Base-by-base conservation (phyloP, 2,113 vertebrate species). In the Melospiza melodia region DNA sequence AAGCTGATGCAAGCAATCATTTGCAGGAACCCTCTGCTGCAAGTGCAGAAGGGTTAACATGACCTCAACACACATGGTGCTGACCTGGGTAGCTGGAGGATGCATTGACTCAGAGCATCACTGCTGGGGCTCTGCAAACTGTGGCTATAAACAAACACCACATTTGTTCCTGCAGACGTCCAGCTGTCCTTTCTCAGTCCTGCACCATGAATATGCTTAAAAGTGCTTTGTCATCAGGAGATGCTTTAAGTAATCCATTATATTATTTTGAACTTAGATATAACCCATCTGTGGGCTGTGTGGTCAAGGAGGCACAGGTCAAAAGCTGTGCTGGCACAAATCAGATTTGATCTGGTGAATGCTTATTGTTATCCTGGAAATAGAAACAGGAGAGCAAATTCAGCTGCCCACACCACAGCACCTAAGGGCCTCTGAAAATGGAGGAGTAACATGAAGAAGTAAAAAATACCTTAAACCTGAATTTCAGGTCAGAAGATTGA, bases 181-280 rank as follows among this genome's bases (percentile, higher is more conserved):
- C 90, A 93, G 95, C 90, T 95, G 90, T 85, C 85, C 83, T 89
- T 96, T 84, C 65, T 96, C 88, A 84, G 65, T 81, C 69, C 52
- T 62, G 41, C 25, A 27, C 68, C 79, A 46, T 71, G 85, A 84
- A 84, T 92, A 68, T 72, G 49, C 49, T 78, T 78, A 24, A 46
- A 93, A 91, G 69, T 82, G 80, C 78, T 93, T 94, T 83, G 91
- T 93, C 86, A 67, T 87, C 62, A 75, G 58, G 88, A 87, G 92
- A 24, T 54, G 41, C 23, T 92, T 86, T 86, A 93, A 95, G 66
- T 81, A 81, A 89, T 81, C 48, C 3, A 4, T 51, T 86, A 17
- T 39, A 71, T 35, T 87, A 61, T 87, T 87, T 78, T 81, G 73
- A 84, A 82, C 27, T 49, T 67, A 44, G 78, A 93, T 71, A 89